A percentile compares a stretch with the other conserved stretches of the same genome.
Evolutionary conservation across 2,888 invertebrate genomes (phyloP).

Genomic region (Erebia epiphron): DNA sequence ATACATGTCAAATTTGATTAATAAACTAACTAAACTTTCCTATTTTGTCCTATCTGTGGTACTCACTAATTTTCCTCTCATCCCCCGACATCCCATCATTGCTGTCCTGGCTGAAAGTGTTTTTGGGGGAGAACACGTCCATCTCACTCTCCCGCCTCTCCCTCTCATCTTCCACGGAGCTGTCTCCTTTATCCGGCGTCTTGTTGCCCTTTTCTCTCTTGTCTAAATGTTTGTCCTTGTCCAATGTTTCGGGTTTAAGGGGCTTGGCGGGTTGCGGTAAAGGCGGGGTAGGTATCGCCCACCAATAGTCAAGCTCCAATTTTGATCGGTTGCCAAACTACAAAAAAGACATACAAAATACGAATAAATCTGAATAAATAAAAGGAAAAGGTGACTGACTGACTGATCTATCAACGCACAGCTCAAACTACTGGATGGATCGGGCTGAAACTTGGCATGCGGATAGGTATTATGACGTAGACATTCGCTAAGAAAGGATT

Average conservation of each 20-base stretch:
- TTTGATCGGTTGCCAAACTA: conserved; percentile 89
- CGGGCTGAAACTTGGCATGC: no score
- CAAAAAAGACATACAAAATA: not conserved
- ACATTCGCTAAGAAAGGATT: no score
- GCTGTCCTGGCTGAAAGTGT: conserved; percentile 69
- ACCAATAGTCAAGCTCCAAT: conserved; percentile 90
- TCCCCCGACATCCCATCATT: conserved; percentile 77
- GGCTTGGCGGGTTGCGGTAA: conserved; percentile 53
- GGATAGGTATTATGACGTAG: no score
- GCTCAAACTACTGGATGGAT: no score
- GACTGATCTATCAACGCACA: no score
- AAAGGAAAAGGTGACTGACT: no score
- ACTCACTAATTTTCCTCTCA: conserved; percentile 58
- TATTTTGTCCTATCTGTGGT: not conserved
- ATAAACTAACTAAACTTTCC: no score
- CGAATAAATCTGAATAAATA: no score
- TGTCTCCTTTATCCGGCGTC: conserved; percentile 58
- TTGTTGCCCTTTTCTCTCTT: conserved; percentile 51
- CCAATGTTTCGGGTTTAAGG: conserved; percentile 43
- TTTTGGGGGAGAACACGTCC: conserved; percentile 72
- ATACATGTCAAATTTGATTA: no score
- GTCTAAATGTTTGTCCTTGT: conserved; percentile 46
- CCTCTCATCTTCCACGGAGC: conserved; percentile 57
- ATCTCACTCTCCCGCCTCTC: conserved; percentile 62
- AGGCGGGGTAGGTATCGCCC: conserved; percentile 83